Evolutionary conservation across 2,888 invertebrate species (phyloP).

Genomic region (Oscheius myriophilus): DNA sequence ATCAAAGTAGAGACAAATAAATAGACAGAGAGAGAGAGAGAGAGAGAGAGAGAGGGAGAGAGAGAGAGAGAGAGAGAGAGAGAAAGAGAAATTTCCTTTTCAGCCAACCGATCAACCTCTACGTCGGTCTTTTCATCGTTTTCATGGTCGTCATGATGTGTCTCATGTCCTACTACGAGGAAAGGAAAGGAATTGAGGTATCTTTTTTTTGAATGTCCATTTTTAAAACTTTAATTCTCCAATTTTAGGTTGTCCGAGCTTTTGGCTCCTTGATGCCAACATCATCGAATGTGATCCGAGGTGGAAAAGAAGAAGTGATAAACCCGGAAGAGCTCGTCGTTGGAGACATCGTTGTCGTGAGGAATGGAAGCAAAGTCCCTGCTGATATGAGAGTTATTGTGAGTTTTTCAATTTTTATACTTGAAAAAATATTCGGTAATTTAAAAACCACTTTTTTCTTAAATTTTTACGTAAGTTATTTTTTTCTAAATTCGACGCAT

Average conservation of each 20-base stretch:
- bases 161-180: constrained; percentile 56
- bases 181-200: constrained; percentile 55
- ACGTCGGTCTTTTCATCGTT: constrained; percentile 60
- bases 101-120: constrained; percentile 45
- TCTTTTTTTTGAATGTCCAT: neutral
- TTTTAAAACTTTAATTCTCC: neutral
- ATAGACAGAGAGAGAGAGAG: too few species aligned
- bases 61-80: too few species aligned
- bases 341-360: constrained; percentile 60
- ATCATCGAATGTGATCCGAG: constrained; percentile 55
- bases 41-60: too few species aligned
- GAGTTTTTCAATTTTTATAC: constrained; percentile 20
- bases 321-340: constrained; percentile 60
- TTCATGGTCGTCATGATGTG: constrained; percentile 64
- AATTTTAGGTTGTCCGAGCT: constrained; percentile 55
- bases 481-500: too few species aligned
- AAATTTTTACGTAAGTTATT: too few species aligned
- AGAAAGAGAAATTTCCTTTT: neutral
- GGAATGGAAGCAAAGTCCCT: constrained; percentile 57
- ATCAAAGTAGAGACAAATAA: neutral
- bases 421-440: too few species aligned
- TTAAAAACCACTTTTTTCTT: too few species aligned
- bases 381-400: constrained; percentile 56
- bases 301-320: constrained; percentile 52
- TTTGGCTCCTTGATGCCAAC: constrained; percentile 59